Evolutionary conservation across 2,797 vertebrate species (phyloP), one percentile per base, ranked within the genome.

Genomic region (Onychomys arenicola): DNA sequence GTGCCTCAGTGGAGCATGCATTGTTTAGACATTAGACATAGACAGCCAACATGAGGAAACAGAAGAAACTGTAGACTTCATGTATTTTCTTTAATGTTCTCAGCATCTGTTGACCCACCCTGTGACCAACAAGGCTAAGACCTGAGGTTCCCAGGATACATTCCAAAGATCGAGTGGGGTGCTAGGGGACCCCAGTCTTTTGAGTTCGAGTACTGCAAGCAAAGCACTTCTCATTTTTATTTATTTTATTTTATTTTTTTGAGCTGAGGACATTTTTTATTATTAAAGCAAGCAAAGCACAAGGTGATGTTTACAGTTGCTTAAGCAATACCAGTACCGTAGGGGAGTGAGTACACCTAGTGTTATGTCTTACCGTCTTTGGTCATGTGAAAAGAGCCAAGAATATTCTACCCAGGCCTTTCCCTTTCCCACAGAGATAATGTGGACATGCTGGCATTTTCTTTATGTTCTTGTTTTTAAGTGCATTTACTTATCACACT

Each of bases 21-120:
- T 94, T 98, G 94, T 97, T 90, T 81, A 76, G 77, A 61, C 14
- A 29, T n/a, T 87, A 85, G 96, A 81, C 83, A n/a, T n/a, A n/a
- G n/a, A n/a, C n/a, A n/a, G n/a, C 59, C 52, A 80, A 32, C 49
- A n/a, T 84, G 65, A 61, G 52, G 71, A 85, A 67, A 82, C 69
- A 21, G 69, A 86, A 88, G 49, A 95, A 80, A 34, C 14, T n/a
- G 6, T 92, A 46, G 25, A 27, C 69, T 84, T 93, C 82, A 21
- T 17, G 83, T 83, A 85, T 96, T 94, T 25, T 73, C 34, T 93
- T 61, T 95, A 65, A 78, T 93, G 90, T 83, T n/a, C 61, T 93
- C 9, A 80, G 73, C 76, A n/a, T 78, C 96, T 96, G 11, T 43
- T 43, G 43, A 46, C 29, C 61, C 40, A 84, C 61, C n/a, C 69